Base-by-base conservation (phyloP, 2,888 invertebrate genomes). In the Ophion ventricosus region DNA sequence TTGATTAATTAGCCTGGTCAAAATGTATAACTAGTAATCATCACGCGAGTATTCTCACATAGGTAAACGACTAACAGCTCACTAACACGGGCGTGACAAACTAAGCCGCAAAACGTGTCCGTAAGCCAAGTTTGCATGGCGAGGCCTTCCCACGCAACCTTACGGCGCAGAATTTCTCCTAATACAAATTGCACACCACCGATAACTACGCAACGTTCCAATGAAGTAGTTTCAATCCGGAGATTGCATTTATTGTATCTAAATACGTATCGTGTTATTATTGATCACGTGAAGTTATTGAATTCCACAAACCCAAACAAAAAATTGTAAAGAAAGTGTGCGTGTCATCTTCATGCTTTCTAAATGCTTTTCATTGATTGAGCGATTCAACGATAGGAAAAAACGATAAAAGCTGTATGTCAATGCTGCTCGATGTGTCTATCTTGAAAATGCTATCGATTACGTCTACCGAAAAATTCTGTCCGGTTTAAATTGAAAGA, bases 121-220 rank as follows among this genome's bases (percentile, higher is more conserved):
- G 29, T 70, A 11, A 64, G n/a, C 35, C 23, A 23, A 20, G 56
- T 40, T 23, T 43, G 20, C 40, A 25, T 81, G 49, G 49, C 11
- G 17, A 35, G 35, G 8, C 20, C 14, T 7, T 29, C 7, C 23
- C 82, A 78, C 77, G 67, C 67, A 73, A 63, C 76, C 54, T 29
- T 14, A 63, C 56, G 67, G 67, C 26, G 73, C 14, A 82, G 43
- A 72, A 26, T 43, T 81, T 66, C 7, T 59, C 40, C 7, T 49
- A 8, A 61, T 59, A 25, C 29, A 49, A 73, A 67, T 57, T 49
- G 20, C 14, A 26, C 17, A 25, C 23, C 4, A 49, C 23, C 40
- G 7, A 14, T 72, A 56, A 64, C 40, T 20, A 75, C 20, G 40
- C 56, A 20, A 17, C 25, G 29, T 14, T 35, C 61, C 1, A 17